phyloP scores from a whole-genome alignment of 2,888 invertebrate genomes.

The Sepioteuthis lessoniana region DNA sequence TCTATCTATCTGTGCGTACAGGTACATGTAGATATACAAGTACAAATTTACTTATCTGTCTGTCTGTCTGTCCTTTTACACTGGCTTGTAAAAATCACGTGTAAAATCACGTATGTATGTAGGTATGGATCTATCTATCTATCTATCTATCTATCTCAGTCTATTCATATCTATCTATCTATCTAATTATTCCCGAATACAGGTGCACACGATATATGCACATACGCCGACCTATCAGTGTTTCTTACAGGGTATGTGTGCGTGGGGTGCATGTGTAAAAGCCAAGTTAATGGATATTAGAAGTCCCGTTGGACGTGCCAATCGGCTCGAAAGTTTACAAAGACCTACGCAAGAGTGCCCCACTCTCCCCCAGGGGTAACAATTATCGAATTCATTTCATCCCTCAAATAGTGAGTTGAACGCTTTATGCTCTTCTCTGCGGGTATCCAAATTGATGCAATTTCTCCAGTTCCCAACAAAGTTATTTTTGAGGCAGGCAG shows the following conservation, averaged over 20 bases:
- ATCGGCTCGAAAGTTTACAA: conserved; percentile 2
- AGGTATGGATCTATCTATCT: no score
- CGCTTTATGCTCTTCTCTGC: not conserved
- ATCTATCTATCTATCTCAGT: no score
- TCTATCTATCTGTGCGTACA: no score
- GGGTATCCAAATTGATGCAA: not conserved
- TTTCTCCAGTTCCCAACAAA: not conserved
- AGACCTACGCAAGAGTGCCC: not conserved
- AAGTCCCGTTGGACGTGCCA: conserved; percentile 20
- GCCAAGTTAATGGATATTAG: not conserved
- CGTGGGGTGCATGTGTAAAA: not conserved
- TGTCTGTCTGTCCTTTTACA: no score
- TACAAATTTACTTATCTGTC: no score
- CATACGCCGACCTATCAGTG: not conserved
- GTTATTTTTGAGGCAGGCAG: not conserved
- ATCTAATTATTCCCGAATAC: not conserved
- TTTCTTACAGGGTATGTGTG: not conserved
- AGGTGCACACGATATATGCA: not conserved
- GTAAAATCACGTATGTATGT: no score
- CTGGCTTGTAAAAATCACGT: no score
- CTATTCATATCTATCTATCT: not conserved
- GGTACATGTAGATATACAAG: no score
- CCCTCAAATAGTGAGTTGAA: not conserved
- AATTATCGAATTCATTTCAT: conserved; percentile 21
- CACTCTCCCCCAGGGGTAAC: not conserved